phyloP scores from a whole-genome alignment of 2,888 invertebrate genomes.

The Tachina grossa region DNA sequence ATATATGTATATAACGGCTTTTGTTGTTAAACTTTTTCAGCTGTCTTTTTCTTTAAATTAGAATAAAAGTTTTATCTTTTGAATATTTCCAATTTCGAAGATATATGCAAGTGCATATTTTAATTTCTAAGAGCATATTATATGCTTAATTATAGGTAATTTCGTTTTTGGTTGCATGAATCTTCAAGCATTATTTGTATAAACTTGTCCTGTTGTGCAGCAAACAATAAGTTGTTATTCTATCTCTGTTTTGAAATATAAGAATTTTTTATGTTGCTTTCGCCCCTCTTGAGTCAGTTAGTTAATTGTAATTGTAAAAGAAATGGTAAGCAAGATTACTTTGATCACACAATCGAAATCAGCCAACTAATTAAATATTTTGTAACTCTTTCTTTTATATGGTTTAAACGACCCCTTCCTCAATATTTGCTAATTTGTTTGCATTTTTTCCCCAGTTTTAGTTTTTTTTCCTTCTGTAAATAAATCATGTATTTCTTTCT shows the following conservation, averaged over 20 bases:
- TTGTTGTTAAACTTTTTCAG: too few relatives aligned
- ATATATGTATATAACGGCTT: too few relatives aligned
- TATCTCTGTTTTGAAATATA: not conserved
- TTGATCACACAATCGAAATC: constrained; percentile 47
- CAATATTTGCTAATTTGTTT: constrained; percentile 49
- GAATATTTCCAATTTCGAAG: too few relatives aligned
- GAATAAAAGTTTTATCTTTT: too few relatives aligned
- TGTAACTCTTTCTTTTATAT: constrained; percentile 6
- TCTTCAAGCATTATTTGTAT: too few relatives aligned
- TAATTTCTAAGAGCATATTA: too few relatives aligned
- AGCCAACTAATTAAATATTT: constrained; percentile 54
- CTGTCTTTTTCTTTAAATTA: too few relatives aligned
- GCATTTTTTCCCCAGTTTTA: constrained; percentile 6
- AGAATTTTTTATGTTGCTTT: not conserved
- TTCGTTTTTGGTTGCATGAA: too few relatives aligned
- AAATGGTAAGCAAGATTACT: constrained; percentile 40
- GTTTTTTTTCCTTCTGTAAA: not conserved
- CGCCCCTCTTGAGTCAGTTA: not conserved
- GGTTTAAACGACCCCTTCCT: constrained; percentile 34
- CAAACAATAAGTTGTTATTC: not conserved
- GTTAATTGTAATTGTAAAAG: constrained; percentile 33
- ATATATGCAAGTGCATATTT: too few relatives aligned
- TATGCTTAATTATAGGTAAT: too few relatives aligned
- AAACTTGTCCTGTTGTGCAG: too few relatives aligned
- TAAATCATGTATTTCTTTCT: constrained; percentile 56